Evolutionary conservation across 2,888 invertebrate species (phyloP), one percentile per base, ranked within the genome.

Genomic region (Pherbina coryleti): DNA sequence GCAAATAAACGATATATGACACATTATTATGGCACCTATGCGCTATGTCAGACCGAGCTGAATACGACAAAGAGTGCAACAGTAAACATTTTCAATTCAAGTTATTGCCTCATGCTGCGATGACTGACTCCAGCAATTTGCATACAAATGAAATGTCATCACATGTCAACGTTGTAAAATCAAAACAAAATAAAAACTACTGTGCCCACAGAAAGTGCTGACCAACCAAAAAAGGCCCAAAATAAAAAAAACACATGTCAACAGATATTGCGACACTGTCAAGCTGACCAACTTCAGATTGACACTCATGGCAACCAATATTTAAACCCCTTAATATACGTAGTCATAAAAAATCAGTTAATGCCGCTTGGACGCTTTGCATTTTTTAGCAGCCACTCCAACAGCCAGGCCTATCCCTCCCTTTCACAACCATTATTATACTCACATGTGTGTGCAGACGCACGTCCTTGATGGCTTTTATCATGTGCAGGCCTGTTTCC

Each of bases 401-500:
- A 14, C 44, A 44, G 14, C 14, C 11, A 3, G 44, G 44, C 44
- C 3, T 11, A 2, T 11, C 34, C 9, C 14, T 14, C 31, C 49
- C 5, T 62, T 74, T 49, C 49, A 60, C 34, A 25, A 5, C 14
- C 11, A 25, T 62, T 3, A 14, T 14, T 66, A 2, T 60, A 84
- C 85, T 89, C 87, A 94, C 94, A 90, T 94, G 93, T 69, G 93
- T 93, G 81, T 93, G 93, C 85, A 93, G 92, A 76, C 94, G 91
- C 55, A 95, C 95, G 89, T 95, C 97, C 82, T 95, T 93, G 84
- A 98, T 98, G 67, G 96, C 97, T 81, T 95, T 94, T 85, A 98
- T 98, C 98, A 98, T 98, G 89, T 97, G 96, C 62, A 98, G 92
- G 0, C 98, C 98, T 94, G 98, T 97, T 90, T 98, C 97, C 72